These are phyloP conservation scores for Quadriops clusia DNA, from an alignment of 2,888 invertebrate genomes.

Conservation along the genomic window DNA sequence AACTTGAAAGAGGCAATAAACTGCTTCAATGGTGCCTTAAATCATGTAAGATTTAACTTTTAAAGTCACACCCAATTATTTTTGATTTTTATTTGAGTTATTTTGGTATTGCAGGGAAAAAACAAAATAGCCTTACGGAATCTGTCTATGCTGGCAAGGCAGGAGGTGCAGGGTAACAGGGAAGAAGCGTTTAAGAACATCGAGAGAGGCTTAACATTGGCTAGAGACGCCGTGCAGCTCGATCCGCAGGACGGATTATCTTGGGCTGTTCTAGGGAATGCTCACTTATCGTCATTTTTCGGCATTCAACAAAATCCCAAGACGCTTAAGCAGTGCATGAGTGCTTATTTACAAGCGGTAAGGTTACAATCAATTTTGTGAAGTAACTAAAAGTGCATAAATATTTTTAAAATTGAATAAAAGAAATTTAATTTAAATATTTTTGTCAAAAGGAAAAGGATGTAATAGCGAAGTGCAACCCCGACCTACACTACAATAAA, in stretches of 20 bases:
- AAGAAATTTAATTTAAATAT: conserved; percentile 11
- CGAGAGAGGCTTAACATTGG: conserved; percentile 60
- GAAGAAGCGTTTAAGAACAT: conserved; percentile 49
- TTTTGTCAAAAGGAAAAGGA: conserved; percentile 49
- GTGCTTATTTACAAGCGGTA: conserved; percentile 72
- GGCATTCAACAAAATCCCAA: conserved; percentile 59
- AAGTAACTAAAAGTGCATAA: too few relatives aligned
- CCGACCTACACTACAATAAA: conserved; percentile 76
- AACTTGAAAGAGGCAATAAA: conserved; percentile 69
- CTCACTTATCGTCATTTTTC: conserved; percentile 72
- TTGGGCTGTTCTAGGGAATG: conserved; percentile 77
- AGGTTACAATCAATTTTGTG: too few relatives aligned
- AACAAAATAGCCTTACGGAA: conserved; percentile 68
- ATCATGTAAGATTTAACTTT: conserved; percentile 43
- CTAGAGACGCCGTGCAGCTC: conserved; percentile 69
- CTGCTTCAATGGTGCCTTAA: conserved; percentile 68
- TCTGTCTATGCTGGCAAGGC: conserved; percentile 69
- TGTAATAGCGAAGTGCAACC: conserved; percentile 55
- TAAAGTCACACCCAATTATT: conserved; percentile 5
- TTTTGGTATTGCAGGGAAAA: conserved; percentile 41
- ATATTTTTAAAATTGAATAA: too few relatives aligned
- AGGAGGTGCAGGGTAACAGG: conserved; percentile 41
- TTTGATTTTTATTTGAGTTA: not conserved
- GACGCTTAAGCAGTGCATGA: conserved; percentile 58
- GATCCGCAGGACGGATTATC: conserved; percentile 70